Percentiles rank a stretch among this genome's conserved stretches.
Conservation (phyloP, 1,140 invertebrate species). For the Bombus waltoni region DNA sequence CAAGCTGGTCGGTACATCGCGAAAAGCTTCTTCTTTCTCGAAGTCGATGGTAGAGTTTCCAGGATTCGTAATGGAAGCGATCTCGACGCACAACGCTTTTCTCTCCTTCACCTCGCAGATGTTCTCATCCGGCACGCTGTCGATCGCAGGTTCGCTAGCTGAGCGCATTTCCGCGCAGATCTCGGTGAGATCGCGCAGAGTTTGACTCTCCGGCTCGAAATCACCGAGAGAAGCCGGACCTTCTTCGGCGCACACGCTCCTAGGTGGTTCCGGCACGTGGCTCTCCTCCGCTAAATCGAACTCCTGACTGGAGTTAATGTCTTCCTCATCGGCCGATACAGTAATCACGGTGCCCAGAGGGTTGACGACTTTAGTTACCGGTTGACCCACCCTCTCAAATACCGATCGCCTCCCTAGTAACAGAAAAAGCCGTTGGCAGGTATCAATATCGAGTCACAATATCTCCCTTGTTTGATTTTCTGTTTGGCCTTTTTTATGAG, state of each 20-base stretch:
- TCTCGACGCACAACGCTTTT: constrained; percentile 75
- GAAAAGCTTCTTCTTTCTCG: constrained; percentile 74
- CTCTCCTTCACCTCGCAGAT: constrained; percentile 77
- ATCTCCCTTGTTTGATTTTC: constrained; percentile 37
- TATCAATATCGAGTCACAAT: constrained; percentile 78
- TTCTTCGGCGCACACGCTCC: constrained; percentile 83
- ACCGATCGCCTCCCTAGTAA: constrained; percentile 86
- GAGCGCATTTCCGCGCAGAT: constrained; percentile 81
- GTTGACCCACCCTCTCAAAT: constrained; percentile 84
- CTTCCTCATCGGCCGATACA: constrained; percentile 81
- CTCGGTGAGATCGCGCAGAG: constrained; percentile 76
- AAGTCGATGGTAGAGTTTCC: constrained; percentile 71
- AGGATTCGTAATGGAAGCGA: constrained; percentile 53
- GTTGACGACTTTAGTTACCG: constrained; percentile 87
- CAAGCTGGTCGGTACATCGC: constrained; percentile 76
- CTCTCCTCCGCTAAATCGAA: constrained; percentile 81
- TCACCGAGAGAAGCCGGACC: constrained; percentile 81
- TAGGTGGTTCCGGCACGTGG: constrained; percentile 58
- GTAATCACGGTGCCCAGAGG: constrained; percentile 88
- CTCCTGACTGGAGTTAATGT: constrained; percentile 76
- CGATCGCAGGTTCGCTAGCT: constrained; percentile 78
- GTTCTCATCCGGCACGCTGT: constrained; percentile 77
- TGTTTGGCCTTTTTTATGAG: background rate
- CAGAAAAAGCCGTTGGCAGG: constrained; percentile 91
- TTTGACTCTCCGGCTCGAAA: constrained; percentile 73